Conservation (phyloP, 2,888 invertebrate genomes). For the Hartigia nigra region DNA sequence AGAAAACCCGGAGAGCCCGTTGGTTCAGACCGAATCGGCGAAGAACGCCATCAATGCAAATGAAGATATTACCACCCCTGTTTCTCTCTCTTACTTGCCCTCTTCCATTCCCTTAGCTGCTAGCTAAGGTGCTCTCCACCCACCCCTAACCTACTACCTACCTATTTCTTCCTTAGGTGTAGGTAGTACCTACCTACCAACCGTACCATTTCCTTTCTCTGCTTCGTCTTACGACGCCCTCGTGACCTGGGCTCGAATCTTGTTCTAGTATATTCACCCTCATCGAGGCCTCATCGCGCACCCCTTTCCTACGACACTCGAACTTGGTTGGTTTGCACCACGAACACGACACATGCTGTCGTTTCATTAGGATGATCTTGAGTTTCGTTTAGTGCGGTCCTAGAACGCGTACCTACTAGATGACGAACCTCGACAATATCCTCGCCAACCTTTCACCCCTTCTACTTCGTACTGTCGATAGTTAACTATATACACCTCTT, state of each 20-base stretch:
- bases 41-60: slow-evolving; percentile 43
- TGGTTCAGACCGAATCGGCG: slow-evolving; percentile 16
- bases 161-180: background rate
- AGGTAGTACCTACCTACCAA: background rate
- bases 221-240: slow-evolving; percentile 15
- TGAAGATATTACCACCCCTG: slow-evolving; percentile 38
- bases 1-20: slow-evolving; percentile 14
- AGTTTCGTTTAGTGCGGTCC: slow-evolving; percentile 4
- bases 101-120: slow-evolving; percentile 4
- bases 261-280: background rate
- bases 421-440: background rate
- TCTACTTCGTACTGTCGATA: background rate
- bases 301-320: background rate
- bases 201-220: background rate
- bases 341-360: slow-evolving; percentile 13
- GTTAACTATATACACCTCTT: background rate
- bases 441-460: background rate
- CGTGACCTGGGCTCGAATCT: slow-evolving; percentile 20
- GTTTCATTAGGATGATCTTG: slow-evolving; percentile 13
- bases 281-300: background rate
- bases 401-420: background rate
- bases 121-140: background rate
- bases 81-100: background rate
- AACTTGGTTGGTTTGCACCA: background rate
- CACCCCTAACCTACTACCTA: background rate